phyloP scores from a whole-genome alignment of 2,113 vertebrate species.

The Anser cygnoides region DNA sequence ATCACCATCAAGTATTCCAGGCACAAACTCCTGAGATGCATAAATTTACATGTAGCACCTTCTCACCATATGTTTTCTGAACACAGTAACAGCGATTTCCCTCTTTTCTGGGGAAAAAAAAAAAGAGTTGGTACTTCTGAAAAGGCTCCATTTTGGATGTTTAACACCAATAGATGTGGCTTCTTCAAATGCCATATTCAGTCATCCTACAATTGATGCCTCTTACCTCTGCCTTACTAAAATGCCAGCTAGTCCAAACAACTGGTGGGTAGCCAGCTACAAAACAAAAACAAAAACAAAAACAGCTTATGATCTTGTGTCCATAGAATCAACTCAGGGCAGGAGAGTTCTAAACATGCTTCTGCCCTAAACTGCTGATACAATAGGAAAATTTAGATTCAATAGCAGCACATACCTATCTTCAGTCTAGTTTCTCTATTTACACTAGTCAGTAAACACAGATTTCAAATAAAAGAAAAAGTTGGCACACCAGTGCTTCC shows the following conservation, averaged over 20 bases:
- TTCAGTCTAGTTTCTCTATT: background rate
- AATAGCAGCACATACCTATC: background rate
- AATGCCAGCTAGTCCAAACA: background rate
- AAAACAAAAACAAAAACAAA: background rate
- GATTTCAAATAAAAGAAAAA: background rate
- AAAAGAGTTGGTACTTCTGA: background rate
- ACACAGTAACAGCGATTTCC: background rate
- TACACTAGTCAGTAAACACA: background rate
- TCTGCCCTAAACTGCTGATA: background rate
- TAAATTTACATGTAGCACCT: background rate
- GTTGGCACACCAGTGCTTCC: background rate
- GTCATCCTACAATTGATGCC: background rate
- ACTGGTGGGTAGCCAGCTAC: background rate
- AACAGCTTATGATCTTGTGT: background rate
- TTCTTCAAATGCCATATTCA: background rate
- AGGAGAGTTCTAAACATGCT: background rate
- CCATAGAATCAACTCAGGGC: background rate
- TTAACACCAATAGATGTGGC: background rate
- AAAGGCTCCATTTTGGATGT: background rate
- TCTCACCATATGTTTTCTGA: background rate
- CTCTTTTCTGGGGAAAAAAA: too few relatives aligned
- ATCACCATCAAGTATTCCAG: background rate
- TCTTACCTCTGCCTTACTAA: background rate
- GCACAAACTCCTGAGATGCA: background rate
- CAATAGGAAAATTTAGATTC: background rate